Evolutionary conservation across 2,113 vertebrate species (phyloP), one percentile per base, ranked within the genome.

Genomic region (Cinclus cinclus): DNA sequence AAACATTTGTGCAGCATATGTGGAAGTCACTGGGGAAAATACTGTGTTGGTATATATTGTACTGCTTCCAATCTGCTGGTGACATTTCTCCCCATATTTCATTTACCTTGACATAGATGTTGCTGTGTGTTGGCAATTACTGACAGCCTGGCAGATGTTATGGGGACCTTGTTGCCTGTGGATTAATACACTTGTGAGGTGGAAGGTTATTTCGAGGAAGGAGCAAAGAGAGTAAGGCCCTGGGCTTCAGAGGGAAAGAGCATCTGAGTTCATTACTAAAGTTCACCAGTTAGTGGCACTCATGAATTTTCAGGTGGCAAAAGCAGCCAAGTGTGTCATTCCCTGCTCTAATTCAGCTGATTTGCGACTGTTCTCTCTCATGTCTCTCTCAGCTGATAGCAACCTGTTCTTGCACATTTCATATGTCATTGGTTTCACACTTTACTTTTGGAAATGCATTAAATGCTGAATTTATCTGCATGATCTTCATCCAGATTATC

Each of bases 241-340:
- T 90, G 42, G 28, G n/a, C 47, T 90, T 92, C 50, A 69, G 58
- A 82, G 41, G 5, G 62, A 89, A 68, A 79, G 41, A 85, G 49
- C 53, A 58, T 58, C 60, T 19, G 46, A 42, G 52, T 87, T 89
- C 64, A 69, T 85, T 82, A 41, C 75, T 65, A 22, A 63, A 24
- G 35, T 86, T 95, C 59, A 55, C 63, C 75, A 85, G 39, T 63
- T 74, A 88, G 78, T 82, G 82, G 86, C 65, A 83, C 56, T 90
- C 89, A 73, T 18, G 63, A 83, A 52, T 94, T 91, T 87, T 60
- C 74, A 92, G 70, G 87, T 69, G 84, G 60, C 65, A 87, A 76
- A 85, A 77, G 39, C 41, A 76, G 50, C 68, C 33, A 50, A 68
- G 47, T 23, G 23, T 50, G 50, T 27, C 3, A 50, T 53, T 87